phyloP scores from a whole-genome alignment of 2,113 vertebrate genomes.

The Mohoua ochrocephala region DNA sequence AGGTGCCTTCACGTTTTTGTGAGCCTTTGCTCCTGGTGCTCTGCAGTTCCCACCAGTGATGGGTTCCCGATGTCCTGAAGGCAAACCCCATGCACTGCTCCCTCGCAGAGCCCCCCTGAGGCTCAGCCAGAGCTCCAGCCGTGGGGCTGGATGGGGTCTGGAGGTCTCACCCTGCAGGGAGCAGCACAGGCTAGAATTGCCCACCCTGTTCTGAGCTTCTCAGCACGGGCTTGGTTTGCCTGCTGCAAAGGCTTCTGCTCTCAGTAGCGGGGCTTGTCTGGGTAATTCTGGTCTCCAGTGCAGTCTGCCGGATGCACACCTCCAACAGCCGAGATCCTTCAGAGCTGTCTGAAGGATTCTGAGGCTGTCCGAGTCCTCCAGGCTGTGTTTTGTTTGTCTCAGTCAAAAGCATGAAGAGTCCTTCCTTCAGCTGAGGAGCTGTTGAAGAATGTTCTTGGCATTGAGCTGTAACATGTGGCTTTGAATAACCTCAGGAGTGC shows the following conservation, averaged over 20 bases:
- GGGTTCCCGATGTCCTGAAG: neutral
- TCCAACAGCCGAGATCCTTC: neutral
- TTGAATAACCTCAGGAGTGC: constrained; percentile 53
- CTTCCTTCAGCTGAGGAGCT: constrained; percentile 43
- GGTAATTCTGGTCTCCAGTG: neutral
- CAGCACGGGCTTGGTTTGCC: neutral
- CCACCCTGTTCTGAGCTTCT: neutral
- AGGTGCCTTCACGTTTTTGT: neutral
- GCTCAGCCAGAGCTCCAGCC: neutral
- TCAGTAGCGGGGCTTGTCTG: neutral
- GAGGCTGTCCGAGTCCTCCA: neutral
- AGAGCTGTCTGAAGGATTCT: constrained; percentile 16
- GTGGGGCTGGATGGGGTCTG: neutral
- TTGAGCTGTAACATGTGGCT: constrained; percentile 39
- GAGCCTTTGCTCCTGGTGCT: neutral
- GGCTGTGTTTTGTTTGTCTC: constrained; percentile 30
- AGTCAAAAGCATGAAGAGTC: neutral
- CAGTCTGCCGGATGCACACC: neutral
- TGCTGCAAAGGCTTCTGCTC: neutral
- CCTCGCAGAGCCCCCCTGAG: neutral
- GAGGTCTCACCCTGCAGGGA: neutral
- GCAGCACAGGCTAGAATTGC: fast-evolving
- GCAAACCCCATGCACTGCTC: neutral
- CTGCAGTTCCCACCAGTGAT: neutral
- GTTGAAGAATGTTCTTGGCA: constrained; percentile 24